A percentile compares a stretch with the other conserved stretches of the same genome.
These are phyloP conservation scores for Brachionus asplanchnoidis DNA, from an alignment of 1,140 invertebrate genomes.

Conservation along the genomic window DNA sequence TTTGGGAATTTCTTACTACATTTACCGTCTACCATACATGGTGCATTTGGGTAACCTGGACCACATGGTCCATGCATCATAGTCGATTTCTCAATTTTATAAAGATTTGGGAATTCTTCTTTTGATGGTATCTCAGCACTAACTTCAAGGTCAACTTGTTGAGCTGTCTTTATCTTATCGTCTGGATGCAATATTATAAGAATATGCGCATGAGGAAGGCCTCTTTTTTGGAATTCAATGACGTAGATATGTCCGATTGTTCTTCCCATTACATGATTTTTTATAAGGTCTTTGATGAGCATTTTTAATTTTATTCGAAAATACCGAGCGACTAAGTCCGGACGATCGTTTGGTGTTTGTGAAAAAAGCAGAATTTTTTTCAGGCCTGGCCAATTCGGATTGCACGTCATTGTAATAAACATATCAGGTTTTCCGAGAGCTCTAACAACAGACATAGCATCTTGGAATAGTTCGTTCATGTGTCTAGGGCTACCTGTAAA, in stretches of 20 bases:
- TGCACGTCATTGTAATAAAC: conserved; percentile 49
- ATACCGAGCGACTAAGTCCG: conserved; percentile 57
- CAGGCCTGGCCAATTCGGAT: conserved; percentile 50
- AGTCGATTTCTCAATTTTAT: conserved; percentile 35
- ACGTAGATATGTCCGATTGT: conserved; percentile 51
- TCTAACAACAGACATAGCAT: conserved; percentile 44
- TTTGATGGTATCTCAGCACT: conserved; percentile 43
- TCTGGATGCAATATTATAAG: conserved; percentile 52
- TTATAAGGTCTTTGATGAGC: conserved; percentile 56
- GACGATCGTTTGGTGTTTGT: conserved; percentile 50
- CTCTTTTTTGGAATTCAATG: conserved; percentile 61
- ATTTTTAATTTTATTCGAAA: conserved; percentile 59
- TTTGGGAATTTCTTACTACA: conserved; percentile 46
- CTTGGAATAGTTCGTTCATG: conserved; percentile 42
- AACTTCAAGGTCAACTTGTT: conserved; percentile 39
- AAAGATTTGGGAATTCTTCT: conserved; percentile 37
- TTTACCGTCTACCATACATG: conserved; percentile 46
- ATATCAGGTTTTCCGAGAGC: conserved; percentile 43
- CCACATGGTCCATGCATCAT: conserved; percentile 45
- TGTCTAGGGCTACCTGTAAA: neutral
- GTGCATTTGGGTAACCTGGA: conserved; percentile 42
- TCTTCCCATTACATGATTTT: conserved; percentile 51
- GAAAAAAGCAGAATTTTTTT: conserved; percentile 10
- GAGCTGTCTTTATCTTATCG: conserved; percentile 35
- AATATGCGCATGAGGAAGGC: conserved; percentile 60